A percentile compares a stretch with the other conserved stretches of the same genome.
Evolutionary conservation across 2,113 vertebrate species (phyloP).

Genomic region (Nycticryphes semicollaris): DNA sequence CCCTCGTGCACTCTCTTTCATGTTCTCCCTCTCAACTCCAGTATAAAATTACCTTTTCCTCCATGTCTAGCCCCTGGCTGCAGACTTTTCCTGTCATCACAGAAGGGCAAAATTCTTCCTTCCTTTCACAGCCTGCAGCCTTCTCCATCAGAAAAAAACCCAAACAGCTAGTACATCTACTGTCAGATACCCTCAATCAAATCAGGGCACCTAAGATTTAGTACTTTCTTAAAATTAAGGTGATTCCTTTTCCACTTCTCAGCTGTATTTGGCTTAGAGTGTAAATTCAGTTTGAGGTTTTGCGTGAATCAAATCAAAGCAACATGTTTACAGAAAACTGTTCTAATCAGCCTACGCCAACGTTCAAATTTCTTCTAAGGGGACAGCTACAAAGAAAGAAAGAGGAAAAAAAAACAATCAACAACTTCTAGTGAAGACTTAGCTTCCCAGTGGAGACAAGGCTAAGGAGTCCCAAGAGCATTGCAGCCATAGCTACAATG

Average conservation of each 20-base stretch:
- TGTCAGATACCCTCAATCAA: background rate
- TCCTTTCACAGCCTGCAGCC: background rate
- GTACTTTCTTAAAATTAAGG: background rate
- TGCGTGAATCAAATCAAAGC: background rate
- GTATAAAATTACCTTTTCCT: background rate
- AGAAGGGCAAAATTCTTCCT: background rate
- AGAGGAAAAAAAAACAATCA: background rate
- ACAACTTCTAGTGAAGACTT: background rate
- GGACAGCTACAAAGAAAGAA: background rate
- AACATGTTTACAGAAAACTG: background rate
- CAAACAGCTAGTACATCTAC: background rate
- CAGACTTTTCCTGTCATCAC: background rate
- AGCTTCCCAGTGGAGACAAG: constrained; percentile 1
- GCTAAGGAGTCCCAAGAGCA: constrained; percentile 40
- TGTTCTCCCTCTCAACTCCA: background rate
- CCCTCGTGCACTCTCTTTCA: background rate
- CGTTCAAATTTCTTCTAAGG: background rate
- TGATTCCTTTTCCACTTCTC: background rate
- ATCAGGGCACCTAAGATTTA: background rate
- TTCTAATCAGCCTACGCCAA: background rate
- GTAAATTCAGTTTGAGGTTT: background rate
- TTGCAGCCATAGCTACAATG: background rate
- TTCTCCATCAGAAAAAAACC: background rate
- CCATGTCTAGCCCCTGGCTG: background rate
- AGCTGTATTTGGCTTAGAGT: background rate